A percentile compares a stretch with the other conserved stretches of the same genome.
Evolutionary conservation across 2,888 invertebrate genomes (phyloP).

Genomic region (Polietes domitor): DNA sequence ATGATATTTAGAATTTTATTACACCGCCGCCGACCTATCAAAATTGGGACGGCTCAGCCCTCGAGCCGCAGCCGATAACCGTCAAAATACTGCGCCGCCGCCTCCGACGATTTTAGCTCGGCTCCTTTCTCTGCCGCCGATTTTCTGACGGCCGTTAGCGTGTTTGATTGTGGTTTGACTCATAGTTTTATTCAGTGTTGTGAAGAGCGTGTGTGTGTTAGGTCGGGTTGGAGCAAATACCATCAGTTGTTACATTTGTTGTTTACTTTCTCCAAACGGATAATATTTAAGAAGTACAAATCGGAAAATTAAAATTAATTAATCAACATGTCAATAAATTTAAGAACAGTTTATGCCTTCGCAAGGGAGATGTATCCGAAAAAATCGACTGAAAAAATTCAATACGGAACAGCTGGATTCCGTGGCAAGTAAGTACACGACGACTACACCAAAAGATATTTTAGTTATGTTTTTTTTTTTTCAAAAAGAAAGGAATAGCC

Average conservation of each 20-base stretch:
- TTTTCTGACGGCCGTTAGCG: neutral
- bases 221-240: neutral
- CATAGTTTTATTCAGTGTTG: too few species aligned
- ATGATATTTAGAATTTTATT: too few species aligned
- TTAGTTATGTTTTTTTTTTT: neutral
- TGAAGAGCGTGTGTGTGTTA: too few species aligned
- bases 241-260: neutral
- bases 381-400: slow-evolving; percentile 84
- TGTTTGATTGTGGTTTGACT: neutral
- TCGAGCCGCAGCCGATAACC: too few species aligned
- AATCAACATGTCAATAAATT: slow-evolving; percentile 77
- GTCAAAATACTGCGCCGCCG: too few species aligned
- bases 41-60: too few species aligned
- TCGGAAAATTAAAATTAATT: neutral
- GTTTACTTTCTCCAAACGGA: neutral
- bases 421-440: slow-evolving; percentile 83
- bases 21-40: too few species aligned
- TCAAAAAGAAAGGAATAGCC: slow-evolving; percentile 10
- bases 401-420: slow-evolving; percentile 94
- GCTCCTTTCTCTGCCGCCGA: too few species aligned
- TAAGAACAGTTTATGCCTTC: slow-evolving; percentile 85
- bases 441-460: neutral
- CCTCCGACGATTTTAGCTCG: too few species aligned
- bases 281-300: neutral
- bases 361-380: slow-evolving; percentile 90